A percentile compares a stretch with the other conserved stretches of the same genome.
Evolutionary conservation across 2,113 vertebrate species (phyloP).

Genomic region (Pitta sordida): DNA sequence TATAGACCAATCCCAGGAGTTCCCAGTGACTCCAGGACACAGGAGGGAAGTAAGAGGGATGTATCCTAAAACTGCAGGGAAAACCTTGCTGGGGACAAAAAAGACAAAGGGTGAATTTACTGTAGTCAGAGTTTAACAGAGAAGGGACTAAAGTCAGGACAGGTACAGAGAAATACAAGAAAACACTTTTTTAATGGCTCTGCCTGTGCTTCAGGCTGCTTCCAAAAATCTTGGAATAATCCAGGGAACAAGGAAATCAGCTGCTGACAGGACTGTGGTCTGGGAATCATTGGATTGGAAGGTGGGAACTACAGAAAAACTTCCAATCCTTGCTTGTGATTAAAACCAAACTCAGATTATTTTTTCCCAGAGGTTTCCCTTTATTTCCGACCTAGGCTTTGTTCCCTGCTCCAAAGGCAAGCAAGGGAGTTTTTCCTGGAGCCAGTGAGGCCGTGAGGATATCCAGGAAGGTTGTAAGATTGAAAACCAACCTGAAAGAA

Average conservation of each 20-base stretch:
- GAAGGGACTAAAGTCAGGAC: background rate
- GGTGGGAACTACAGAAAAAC: background rate
- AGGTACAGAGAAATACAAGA: background rate
- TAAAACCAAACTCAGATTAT: background rate
- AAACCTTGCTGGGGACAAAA: background rate
- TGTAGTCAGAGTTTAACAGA: background rate
- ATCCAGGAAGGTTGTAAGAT: background rate
- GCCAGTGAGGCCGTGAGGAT: background rate
- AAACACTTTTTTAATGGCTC: background rate
- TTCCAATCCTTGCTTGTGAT: background rate
- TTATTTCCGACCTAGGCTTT: background rate
- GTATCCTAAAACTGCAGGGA: background rate
- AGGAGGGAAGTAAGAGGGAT: background rate
- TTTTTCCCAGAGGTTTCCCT: background rate
- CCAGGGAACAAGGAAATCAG: background rate
- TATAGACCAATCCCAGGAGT: background rate
- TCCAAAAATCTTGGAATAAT: background rate
- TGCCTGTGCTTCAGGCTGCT: background rate
- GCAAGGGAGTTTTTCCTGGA: background rate
- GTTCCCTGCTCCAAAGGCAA: background rate
- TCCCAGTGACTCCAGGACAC: background rate
- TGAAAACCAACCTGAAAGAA: background rate
- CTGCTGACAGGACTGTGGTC: background rate
- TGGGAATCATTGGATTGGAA: background rate
- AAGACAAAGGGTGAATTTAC: background rate